Percentiles rank a stretch among this genome's conserved stretches.
Conservation (phyloP, 2,797 vertebrate genomes). For the Paratrypauchen microcephalus region DNA sequence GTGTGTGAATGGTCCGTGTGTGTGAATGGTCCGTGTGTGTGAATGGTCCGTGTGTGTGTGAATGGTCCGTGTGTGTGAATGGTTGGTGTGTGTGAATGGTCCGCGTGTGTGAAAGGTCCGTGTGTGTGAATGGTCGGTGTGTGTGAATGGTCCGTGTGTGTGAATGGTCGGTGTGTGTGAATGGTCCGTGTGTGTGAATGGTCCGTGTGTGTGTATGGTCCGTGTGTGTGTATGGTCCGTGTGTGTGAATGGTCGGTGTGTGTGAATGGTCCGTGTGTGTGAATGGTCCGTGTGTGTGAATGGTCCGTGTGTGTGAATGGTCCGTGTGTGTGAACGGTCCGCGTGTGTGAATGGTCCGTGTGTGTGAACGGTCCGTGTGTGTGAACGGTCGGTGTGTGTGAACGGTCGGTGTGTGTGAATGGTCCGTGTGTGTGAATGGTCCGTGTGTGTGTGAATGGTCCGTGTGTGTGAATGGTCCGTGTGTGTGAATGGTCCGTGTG, state of each 20-base stretch:
- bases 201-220: not conserved
- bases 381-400: not conserved
- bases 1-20: no score
- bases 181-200: no score
- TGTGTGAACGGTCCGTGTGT: not conserved
- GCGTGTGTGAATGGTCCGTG: not conserved
- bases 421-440: no score
- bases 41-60: not conserved
- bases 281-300: not conserved
- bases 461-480: not conserved
- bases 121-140: not conserved
- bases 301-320: not conserved
- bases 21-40: no score
- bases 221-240: not conserved
- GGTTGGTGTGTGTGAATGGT: no score
- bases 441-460: not conserved
- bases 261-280: not conserved
- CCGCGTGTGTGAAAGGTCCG: not conserved
- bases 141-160: not conserved
- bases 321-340: not conserved
- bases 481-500: no score
- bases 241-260: no score
- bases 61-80: not conserved
- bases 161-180: not conserved
- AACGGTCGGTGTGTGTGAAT: not conserved